phyloP scores from a whole-genome alignment of 30 jellyfish, hydroid and myxozoan genomes.

The Hydractinia symbiolongicarpus region DNA sequence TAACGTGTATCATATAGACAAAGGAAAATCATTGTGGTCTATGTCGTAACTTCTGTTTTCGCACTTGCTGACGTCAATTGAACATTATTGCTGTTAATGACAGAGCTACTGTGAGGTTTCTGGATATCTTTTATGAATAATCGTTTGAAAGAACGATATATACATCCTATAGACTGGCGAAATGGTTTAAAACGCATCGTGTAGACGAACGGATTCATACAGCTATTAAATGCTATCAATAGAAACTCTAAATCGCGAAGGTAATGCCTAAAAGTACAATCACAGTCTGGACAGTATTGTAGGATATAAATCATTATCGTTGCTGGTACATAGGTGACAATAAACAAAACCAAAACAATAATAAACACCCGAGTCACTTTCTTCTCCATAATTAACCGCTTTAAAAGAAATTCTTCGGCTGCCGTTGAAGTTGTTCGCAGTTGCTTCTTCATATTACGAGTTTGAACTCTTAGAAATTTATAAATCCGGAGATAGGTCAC shows the following conservation, averaged over 20 bases:
- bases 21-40: no score
- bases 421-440: background rate
- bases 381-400: constrained; percentile 56
- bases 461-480: background rate
- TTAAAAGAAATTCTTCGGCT: constrained; percentile 14
- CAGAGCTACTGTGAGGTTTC: no score
- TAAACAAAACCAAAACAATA: constrained; percentile 51
- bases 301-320: constrained; percentile 57
- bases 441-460: background rate
- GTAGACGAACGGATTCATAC: constrained; percentile 82
- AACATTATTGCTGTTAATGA: no score
- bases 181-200: constrained; percentile 51
- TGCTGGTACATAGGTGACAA: constrained; percentile 62
- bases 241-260: constrained; percentile 68
- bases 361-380: constrained; percentile 64
- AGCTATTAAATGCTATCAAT: constrained; percentile 55
- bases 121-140: no score
- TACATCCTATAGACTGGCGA: background rate
- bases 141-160: background rate
- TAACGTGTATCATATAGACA: no score
- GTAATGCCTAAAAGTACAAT: constrained; percentile 55
- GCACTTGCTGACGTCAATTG: no score
- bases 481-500: background rate
- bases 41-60: no score
- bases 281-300: constrained; percentile 55